Evolutionary conservation across 2,888 invertebrate species (phyloP), one percentile per base, ranked within the genome.

Genomic region (Synergus laeviventris): DNA sequence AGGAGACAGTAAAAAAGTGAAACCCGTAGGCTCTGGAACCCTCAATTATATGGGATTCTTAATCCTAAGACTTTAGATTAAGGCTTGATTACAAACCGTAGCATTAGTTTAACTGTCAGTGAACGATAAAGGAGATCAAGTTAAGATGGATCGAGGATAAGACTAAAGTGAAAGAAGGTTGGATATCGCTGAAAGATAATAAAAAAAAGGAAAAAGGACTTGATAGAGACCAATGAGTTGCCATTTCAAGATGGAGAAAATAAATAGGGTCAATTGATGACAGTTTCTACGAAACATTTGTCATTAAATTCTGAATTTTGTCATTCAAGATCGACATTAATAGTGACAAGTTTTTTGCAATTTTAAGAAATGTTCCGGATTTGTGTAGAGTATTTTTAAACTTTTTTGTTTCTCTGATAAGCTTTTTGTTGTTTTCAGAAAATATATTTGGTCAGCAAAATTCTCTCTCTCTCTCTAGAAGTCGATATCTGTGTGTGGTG

Each of bases 81-180:
- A 74, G 45, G 24, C 36, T 36, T 64, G 31, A 74, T 76, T 59
- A 31, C 49, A n/a, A 36, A 62, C 36, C 21, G 5, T 38, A 59
- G 38, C 38, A 18, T 14, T 31, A 24, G 21, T 59, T 14, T 38
- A 56, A 31, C 59, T 74, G 38, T 18, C 66, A 36, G 36, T 16
- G 49, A 70, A 78, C 64, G 59, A 75, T 75, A 66, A 74, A 77
- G 38, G 59, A 62, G 75, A 81, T 70, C n/a, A 49, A 31, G 31
- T 76, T 78, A 78, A 79, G 79, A 77, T 76, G 74, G 74, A 76
- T 81, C 75, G 66, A 42, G 73, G 79, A 66, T 75, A 76, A 79
- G 60, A 76, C 73, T 73, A 74, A 49, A 70, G 31, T 70, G 31
- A 49, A 36, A 49, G 74, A 42, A 64, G 70, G 45, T 31, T 24